These are phyloP conservation scores for Oeneis ivallda DNA, from an alignment of 2,888 invertebrate species.

Conservation along the genomic window DNA sequence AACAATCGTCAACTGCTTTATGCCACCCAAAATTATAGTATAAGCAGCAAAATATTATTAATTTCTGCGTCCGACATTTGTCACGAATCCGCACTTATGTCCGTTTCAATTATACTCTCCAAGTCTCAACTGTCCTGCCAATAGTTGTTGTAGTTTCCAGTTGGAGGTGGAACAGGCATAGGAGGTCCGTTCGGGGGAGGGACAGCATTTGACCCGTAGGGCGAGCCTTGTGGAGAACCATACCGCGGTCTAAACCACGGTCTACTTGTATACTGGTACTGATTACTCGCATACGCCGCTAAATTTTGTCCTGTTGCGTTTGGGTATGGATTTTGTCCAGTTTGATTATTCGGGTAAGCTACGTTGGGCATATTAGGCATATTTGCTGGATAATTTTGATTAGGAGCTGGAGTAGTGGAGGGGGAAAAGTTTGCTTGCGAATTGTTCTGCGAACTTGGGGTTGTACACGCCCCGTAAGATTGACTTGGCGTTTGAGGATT, in stretches of 20 bases:
- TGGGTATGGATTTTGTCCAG: conserved; percentile 72
- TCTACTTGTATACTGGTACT: conserved; percentile 71
- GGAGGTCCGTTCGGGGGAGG: conserved; percentile 61
- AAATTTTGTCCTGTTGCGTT: conserved; percentile 75
- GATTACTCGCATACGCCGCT: conserved; percentile 74
- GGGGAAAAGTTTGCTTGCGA: conserved; percentile 67
- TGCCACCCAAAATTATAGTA: background rate
- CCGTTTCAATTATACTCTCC: conserved; percentile 48
- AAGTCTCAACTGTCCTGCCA: conserved; percentile 77
- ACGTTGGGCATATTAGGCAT: conserved; percentile 64
- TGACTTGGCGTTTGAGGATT: conserved; percentile 54
- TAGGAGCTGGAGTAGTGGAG: conserved; percentile 68
- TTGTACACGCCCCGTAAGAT: conserved; percentile 52
- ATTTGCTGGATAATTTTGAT: conserved; percentile 60
- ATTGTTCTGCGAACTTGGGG: conserved; percentile 58
- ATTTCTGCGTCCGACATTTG: conserved; percentile 32
- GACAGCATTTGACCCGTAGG: conserved; percentile 59
- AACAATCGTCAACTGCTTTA: conserved; percentile 2
- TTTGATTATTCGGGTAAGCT: conserved; percentile 62
- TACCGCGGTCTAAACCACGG: conserved; percentile 75
- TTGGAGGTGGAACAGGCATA: conserved; percentile 69
- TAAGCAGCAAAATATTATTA: conserved; percentile 24
- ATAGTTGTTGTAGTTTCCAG: conserved; percentile 71
- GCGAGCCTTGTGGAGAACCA: conserved; percentile 71
- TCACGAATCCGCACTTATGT: conserved; percentile 37